Conservation (phyloP, 2,888 invertebrate genomes). For the Megamerina dolium region DNA sequence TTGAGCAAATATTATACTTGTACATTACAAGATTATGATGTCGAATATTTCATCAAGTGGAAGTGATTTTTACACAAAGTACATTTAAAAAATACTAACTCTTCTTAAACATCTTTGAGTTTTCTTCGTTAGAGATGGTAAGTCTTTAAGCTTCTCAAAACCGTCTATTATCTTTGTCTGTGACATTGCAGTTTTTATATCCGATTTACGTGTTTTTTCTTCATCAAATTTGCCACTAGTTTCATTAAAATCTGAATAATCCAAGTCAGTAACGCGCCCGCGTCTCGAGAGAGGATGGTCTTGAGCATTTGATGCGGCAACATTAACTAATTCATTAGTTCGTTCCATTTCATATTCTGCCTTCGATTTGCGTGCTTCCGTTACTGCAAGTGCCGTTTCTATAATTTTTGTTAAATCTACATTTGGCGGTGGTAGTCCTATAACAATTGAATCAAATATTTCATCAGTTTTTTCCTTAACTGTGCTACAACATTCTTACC, state of each 20-base stretch:
- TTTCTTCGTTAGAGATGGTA: conserved; percentile 45
- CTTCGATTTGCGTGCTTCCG: conserved; percentile 17
- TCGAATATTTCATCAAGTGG: conserved; percentile 48
- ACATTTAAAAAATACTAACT: conserved; percentile 27
- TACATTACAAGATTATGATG: conserved; percentile 37
- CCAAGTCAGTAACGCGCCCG: conserved; percentile 20
- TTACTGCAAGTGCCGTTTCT: conserved; percentile 19
- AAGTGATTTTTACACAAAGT: not conserved
- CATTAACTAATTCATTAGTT: conserved; percentile 25
- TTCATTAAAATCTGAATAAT: conserved; percentile 25
- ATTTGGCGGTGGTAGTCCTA: conserved; percentile 29
- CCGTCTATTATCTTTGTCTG: conserved; percentile 35
- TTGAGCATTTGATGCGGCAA: conserved; percentile 19
- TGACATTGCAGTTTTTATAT: conserved; percentile 29
- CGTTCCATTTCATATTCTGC: conserved; percentile 24
- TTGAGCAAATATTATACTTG: conserved; percentile 24
- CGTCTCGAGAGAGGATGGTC: conserved; percentile 13
- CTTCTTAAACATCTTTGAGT: conserved; percentile 49
- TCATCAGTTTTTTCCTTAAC: too few relatives aligned
- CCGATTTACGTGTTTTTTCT: conserved; percentile 18
- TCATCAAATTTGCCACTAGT: conserved; percentile 25
- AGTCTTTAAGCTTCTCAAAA: conserved; percentile 54
- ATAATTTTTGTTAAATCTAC: conserved; percentile 29
- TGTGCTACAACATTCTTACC: too few relatives aligned
- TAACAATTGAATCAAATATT: too few relatives aligned